phyloP scores from a whole-genome alignment of 2,797 vertebrate genomes.

The Intellagama lesueurii region DNA sequence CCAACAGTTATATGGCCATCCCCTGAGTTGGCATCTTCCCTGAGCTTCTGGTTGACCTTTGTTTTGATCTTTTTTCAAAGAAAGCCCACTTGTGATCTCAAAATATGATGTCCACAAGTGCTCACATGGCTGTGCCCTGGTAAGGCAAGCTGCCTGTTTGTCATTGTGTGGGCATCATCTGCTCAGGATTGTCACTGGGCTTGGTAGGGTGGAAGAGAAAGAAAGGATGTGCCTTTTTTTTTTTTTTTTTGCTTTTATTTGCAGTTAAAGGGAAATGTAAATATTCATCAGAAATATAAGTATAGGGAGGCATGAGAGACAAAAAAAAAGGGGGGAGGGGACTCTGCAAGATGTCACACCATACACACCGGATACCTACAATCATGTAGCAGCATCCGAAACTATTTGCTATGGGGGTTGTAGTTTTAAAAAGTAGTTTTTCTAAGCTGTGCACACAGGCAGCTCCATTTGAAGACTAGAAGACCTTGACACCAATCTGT shows the following conservation, averaged over 20 bases:
- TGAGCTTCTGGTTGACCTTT: neutral
- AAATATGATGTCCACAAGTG: neutral
- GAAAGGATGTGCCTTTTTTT: neutral
- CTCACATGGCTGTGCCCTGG: too few species aligned
- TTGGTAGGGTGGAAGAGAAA: neutral
- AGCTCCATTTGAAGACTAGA: too few species aligned
- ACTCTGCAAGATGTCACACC: too few species aligned
- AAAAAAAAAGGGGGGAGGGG: too few species aligned
- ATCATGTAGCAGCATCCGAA: too few species aligned
- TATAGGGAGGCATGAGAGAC: too few species aligned
- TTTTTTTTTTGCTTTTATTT: too few species aligned
- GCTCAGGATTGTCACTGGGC: neutral
- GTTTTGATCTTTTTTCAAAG: neutral
- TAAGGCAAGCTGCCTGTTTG: neutral
- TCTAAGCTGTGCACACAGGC: neutral
- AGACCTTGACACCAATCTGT: too few species aligned
- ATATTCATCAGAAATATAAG: too few species aligned
- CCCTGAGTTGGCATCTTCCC: neutral
- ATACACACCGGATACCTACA: too few species aligned
- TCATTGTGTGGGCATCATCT: neutral
- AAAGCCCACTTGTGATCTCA: neutral
- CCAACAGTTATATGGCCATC: neutral
- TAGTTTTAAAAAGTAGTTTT: neutral
- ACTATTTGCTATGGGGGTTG: too few species aligned
- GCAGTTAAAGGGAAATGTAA: neutral